These are phyloP conservation scores for Pachyuromys duprasi DNA, from an alignment of 2,797 vertebrate genomes.

Conservation along the genomic window DNA sequence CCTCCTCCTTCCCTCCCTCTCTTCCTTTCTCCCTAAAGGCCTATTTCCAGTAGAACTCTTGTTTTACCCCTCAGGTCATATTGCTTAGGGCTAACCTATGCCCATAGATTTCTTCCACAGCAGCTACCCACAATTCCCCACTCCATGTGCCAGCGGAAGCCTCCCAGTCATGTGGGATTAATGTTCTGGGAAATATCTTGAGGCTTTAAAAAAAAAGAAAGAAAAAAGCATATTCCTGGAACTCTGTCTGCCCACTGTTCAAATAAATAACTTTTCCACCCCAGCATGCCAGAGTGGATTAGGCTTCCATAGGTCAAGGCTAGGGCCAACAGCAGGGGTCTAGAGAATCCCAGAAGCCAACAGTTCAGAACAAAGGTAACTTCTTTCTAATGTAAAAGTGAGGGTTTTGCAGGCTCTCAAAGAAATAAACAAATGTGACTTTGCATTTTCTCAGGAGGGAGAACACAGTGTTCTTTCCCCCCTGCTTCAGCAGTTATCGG, in stretches of 20 bases:
- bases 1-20: accelerated
- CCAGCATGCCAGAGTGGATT: conserved; percentile 61
- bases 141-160: neutral
- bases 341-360: conserved; percentile 57
- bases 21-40: neutral
- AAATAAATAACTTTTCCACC: conserved; percentile 76
- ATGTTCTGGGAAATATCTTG: conserved; percentile 46
- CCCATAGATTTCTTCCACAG: neutral
- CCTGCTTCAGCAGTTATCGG: neutral
- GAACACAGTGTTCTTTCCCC: neutral
- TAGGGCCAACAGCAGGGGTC: conserved; percentile 72
- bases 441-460: neutral
- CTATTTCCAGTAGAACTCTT: conserved; percentile 6
- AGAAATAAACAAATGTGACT: conserved; percentile 70
- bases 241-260: conserved; percentile 70
- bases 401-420: conserved; percentile 63
- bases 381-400: conserved; percentile 77
- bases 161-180: neutral
- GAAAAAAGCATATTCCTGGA: conserved; percentile 62
- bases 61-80: too few species aligned
- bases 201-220: neutral
- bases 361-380: conserved; percentile 47
- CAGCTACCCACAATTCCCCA: neutral
- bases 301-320: conserved; percentile 76
- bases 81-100: neutral